Evolutionary conservation across 2,888 invertebrate genomes (phyloP).

Genomic region (Eurytoma californica): DNA sequence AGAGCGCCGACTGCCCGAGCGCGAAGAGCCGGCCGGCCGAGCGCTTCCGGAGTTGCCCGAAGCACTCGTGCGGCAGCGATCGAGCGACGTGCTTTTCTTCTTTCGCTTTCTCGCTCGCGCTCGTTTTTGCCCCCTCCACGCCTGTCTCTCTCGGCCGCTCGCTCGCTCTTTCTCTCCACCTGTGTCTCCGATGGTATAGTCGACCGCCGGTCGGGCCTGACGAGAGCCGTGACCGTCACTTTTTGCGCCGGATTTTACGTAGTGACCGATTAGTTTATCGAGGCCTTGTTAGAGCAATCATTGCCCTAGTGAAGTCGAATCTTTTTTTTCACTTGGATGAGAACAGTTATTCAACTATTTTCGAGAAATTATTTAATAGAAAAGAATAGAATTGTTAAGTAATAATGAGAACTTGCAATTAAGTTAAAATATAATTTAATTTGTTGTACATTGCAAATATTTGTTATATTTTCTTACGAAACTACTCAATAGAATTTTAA

Average conservation of each 20-base stretch:
- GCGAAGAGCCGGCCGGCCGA: constrained; percentile 54
- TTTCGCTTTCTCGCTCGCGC: constrained; percentile 23
- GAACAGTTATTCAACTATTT: no score
- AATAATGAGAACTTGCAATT: no score
- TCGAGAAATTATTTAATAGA: no score
- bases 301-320: no score
- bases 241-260: not conserved
- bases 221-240: constrained; percentile 46
- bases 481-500: no score
- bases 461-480: no score
- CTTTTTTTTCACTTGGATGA: no score
- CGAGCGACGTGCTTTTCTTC: constrained; percentile 64
- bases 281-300: no score
- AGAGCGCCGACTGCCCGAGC: not conserved
- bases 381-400: no score
- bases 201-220: constrained; percentile 1
- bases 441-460: no score
- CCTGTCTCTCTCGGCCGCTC: constrained; percentile 6
- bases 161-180: constrained; percentile 25
- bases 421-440: no score
- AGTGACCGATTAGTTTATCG: not conserved
- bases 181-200: constrained; percentile 18
- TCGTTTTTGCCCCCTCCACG: not conserved
- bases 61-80: constrained; percentile 62
- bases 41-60: constrained; percentile 62